Evolutionary conservation across 1,140 invertebrate genomes (phyloP).

Genomic region (Pseudomyrmex pallidus): DNA sequence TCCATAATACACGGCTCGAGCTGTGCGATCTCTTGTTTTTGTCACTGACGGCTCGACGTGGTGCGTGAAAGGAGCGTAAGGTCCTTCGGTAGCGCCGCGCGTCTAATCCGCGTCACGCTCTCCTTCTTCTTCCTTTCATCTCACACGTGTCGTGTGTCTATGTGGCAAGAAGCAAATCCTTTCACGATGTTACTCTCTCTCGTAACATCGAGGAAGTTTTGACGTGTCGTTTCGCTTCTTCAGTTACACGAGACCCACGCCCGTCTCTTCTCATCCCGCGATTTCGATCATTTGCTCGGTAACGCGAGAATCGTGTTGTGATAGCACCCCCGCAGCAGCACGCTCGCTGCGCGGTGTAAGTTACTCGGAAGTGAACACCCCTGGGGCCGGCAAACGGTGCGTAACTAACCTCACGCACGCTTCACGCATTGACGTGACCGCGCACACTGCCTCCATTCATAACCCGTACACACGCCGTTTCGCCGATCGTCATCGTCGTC

Average conservation of each 20-base stretch:
- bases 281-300: slow-evolving; percentile 40
- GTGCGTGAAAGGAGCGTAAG: slow-evolving; percentile 19
- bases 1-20: slow-evolving; percentile 63
- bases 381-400: slow-evolving; percentile 81
- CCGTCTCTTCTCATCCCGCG: slow-evolving; percentile 36
- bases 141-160: background rate
- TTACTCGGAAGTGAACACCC: slow-evolving; percentile 79
- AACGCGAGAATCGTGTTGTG: slow-evolving; percentile 63
- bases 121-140: background rate
- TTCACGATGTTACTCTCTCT: slow-evolving; percentile 9
- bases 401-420: slow-evolving; percentile 84
- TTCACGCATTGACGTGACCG: slow-evolving; percentile 80
- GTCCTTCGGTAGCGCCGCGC: slow-evolving; percentile 26
- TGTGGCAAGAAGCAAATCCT: slow-evolving; percentile 24
- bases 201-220: slow-evolving; percentile 1
- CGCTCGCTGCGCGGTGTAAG: slow-evolving; percentile 72
- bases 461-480: slow-evolving; percentile 65
- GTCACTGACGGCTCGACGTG: slow-evolving; percentile 62
- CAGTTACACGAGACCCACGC: slow-evolving; percentile 5
- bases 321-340: slow-evolving; percentile 62
- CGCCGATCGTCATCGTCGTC: background rate
- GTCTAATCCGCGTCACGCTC: slow-evolving; percentile 7
- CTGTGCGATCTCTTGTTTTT: slow-evolving; percentile 72
- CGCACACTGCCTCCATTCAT: slow-evolving; percentile 83
- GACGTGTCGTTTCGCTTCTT: slow-evolving; percentile 24